These are phyloP conservation scores for Thymallus thymallus DNA, from an alignment of 2,113 vertebrate species.

Conservation along the genomic window DNA sequence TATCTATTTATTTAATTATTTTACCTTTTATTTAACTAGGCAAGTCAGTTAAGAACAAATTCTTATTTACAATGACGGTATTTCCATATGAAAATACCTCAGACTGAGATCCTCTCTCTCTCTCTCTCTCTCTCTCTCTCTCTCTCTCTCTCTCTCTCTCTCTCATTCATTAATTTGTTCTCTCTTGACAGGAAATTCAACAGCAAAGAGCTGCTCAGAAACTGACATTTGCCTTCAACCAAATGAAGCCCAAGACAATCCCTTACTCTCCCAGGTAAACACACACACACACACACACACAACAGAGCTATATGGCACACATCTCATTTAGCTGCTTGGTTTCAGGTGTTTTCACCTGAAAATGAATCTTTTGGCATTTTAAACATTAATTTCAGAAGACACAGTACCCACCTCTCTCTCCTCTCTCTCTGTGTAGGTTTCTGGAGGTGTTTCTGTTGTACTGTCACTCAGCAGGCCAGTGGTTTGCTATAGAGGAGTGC, in stretches of 20 bases:
- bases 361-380: too few species aligned
- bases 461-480: constrained; percentile 96
- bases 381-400: not conserved
- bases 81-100: not conserved
- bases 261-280: constrained; percentile 92
- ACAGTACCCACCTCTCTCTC: not conserved
- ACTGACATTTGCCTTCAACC: constrained; percentile 97
- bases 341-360: too few species aligned
- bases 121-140: too few species aligned
- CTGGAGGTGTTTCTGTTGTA: constrained; percentile 96
- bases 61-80: too few species aligned
- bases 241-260: constrained; percentile 95
- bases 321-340: not conserved
- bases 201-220: constrained; percentile 98
- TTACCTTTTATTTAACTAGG: too few species aligned
- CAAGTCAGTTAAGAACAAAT: too few species aligned
- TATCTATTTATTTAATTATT: too few species aligned
- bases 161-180: not conserved
- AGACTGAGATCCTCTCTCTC: not conserved
- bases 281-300: not conserved
- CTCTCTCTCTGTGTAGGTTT: too few species aligned
- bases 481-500: constrained; percentile 98
- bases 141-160: too few species aligned
- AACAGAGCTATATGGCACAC: not conserved
- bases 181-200: constrained; percentile 87